These are phyloP conservation scores for Sogatella furcifera DNA, from an alignment of 1,140 invertebrate species.

Conservation along the genomic window DNA sequence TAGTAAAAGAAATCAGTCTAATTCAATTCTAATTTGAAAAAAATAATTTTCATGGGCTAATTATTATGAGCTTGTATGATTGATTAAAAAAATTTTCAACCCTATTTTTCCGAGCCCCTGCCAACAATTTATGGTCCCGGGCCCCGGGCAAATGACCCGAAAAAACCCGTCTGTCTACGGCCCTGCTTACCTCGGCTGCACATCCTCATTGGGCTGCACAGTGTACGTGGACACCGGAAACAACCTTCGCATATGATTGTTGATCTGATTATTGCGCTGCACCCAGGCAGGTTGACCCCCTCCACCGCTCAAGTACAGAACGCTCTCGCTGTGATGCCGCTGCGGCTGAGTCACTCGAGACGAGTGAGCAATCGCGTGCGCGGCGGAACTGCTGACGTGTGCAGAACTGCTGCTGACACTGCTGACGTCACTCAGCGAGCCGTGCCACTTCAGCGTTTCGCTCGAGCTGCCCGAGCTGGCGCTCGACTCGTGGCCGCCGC, in stretches of 20 bases:
- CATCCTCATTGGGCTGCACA: constrained; percentile 33
- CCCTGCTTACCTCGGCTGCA: too few relatives aligned
- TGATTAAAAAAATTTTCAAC: too few relatives aligned
- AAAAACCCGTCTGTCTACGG: too few relatives aligned
- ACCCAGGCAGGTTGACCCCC: neutral
- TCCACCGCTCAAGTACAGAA: constrained; percentile 45
- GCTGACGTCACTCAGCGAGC: constrained; percentile 43
- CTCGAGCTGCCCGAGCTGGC: constrained; percentile 54
- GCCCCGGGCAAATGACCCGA: too few relatives aligned
- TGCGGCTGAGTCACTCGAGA: constrained; percentile 68
- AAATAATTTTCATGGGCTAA: too few relatives aligned
- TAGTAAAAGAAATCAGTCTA: too few relatives aligned
- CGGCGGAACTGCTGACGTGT: constrained; percentile 19
- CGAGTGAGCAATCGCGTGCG: constrained; percentile 53
- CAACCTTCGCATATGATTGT: constrained; percentile 35
- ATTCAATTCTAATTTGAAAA: too few relatives aligned
- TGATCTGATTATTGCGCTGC: constrained; percentile 32
- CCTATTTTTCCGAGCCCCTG: too few relatives aligned
- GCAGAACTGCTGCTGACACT: constrained; percentile 24
- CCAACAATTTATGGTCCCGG: too few relatives aligned
- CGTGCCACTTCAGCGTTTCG: constrained; percentile 72
- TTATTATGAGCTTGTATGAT: too few relatives aligned
- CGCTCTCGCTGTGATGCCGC: constrained; percentile 68
- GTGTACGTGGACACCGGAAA: constrained; percentile 49
- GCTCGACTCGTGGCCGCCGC: constrained; percentile 50